Evolutionary conservation across 2,113 vertebrate species (phyloP).

Genomic region (Protobothrops flavoviridis): DNA sequence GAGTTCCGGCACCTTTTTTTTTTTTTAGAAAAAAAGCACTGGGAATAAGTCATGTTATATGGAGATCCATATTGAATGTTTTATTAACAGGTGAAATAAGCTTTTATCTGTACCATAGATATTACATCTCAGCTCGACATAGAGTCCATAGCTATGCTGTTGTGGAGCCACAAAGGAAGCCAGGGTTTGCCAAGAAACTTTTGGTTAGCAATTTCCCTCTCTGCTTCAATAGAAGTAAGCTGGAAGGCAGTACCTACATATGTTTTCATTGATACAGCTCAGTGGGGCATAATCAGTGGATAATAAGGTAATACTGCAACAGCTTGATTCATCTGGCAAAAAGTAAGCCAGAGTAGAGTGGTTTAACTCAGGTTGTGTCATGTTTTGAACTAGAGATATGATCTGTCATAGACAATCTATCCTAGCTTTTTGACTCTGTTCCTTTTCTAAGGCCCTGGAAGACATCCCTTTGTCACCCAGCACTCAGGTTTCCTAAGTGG

Average conservation of each 20-base stretch:
- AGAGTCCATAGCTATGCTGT: rapidly evolving
- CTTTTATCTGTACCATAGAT: background rate
- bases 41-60: background rate
- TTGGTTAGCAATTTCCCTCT: background rate
- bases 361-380: background rate
- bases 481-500: background rate
- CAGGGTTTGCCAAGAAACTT: rapidly evolving
- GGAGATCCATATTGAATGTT: background rate
- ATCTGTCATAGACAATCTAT: background rate
- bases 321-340: background rate
- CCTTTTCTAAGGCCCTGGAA: background rate
- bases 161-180: rapidly evolving
- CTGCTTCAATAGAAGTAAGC: background rate
- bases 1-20: too few species aligned
- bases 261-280: background rate
- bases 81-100: background rate
- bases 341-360: background rate
- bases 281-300: background rate
- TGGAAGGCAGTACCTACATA: background rate
- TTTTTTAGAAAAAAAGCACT: too few species aligned
- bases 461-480: background rate
- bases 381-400: background rate
- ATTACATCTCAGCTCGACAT: background rate
- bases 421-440: background rate
- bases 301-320: background rate